Evolutionary conservation across 2,888 invertebrate species (phyloP).

Genomic region (Noctua pronuba): DNA sequence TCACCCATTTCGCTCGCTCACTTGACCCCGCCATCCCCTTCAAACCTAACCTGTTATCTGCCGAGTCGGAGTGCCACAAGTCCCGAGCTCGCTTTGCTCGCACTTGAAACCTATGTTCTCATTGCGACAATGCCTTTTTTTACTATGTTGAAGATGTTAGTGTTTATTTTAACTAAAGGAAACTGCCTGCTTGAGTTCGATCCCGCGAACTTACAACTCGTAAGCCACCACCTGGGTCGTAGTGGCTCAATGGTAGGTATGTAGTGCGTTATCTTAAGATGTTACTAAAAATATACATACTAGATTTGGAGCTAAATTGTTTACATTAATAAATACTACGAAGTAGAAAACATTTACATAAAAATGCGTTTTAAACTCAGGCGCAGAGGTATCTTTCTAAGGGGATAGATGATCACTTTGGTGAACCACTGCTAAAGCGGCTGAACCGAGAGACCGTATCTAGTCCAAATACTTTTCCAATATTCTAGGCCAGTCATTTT

Average conservation of each 20-base stretch:
- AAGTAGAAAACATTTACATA: background rate
- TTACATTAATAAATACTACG: constrained; percentile 4
- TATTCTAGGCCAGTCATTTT: background rate
- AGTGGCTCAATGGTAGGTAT: background rate
- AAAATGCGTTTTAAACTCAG: background rate
- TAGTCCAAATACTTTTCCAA: background rate
- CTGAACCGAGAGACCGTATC: background rate
- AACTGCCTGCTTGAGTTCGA: background rate
- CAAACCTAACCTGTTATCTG: background rate
- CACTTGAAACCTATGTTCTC: background rate
- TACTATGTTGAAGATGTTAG: background rate
- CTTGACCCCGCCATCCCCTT: background rate
- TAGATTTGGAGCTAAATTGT: background rate
- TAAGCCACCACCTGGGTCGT: background rate
- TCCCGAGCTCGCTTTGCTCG: background rate
- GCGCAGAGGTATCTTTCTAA: background rate
- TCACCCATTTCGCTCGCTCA: background rate
- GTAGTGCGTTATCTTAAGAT: background rate
- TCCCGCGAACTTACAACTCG: background rate
- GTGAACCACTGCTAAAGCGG: no score
- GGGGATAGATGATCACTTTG: no score
- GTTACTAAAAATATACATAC: constrained; percentile 4
- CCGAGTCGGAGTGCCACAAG: background rate
- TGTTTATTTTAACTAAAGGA: background rate
- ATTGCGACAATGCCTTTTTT: background rate